These are phyloP conservation scores for Acanthochromis polyacanthus DNA, from an alignment of 2,113 vertebrate genomes.

Conservation along the genomic window DNA sequence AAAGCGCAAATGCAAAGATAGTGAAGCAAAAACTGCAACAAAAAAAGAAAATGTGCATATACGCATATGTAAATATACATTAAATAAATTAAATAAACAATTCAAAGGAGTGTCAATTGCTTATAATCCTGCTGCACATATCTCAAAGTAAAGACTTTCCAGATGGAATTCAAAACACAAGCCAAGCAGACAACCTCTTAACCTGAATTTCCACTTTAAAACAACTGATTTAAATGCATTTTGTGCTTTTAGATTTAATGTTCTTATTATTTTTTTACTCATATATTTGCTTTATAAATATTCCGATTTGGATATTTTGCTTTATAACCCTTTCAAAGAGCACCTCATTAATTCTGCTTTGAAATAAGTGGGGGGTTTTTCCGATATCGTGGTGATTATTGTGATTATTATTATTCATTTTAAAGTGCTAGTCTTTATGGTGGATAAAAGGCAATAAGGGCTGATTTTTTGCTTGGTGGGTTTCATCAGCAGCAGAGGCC, in stretches of 20 bases:
- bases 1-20: too few relatives aligned
- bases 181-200: too few relatives aligned
- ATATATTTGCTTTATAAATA: not conserved
- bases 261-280: not conserved
- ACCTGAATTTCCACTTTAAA: too few relatives aligned
- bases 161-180: too few relatives aligned
- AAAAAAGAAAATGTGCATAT: too few relatives aligned
- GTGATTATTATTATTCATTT: slow-evolving; percentile 19
- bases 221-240: not conserved
- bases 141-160: too few relatives aligned
- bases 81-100: too few relatives aligned
- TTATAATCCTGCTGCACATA: too few relatives aligned
- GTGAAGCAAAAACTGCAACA: too few relatives aligned
- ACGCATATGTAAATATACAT: too few relatives aligned
- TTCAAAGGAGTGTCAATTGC: too few relatives aligned
- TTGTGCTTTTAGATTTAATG: not conserved
- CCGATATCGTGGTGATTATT: not conserved
- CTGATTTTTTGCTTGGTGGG: slow-evolving; percentile 27
- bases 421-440: slow-evolving; percentile 13
- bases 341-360: not conserved
- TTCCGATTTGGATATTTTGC: not conserved
- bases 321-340: not conserved
- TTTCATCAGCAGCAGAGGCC: slow-evolving; percentile 63
- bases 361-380: not conserved
- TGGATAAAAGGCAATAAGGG: slow-evolving; percentile 21